Percentiles rank a stretch among this genome's conserved stretches.
phyloP scores from a whole-genome alignment of 2,113 vertebrate species.

The Daphoenositta chrysoptera region DNA sequence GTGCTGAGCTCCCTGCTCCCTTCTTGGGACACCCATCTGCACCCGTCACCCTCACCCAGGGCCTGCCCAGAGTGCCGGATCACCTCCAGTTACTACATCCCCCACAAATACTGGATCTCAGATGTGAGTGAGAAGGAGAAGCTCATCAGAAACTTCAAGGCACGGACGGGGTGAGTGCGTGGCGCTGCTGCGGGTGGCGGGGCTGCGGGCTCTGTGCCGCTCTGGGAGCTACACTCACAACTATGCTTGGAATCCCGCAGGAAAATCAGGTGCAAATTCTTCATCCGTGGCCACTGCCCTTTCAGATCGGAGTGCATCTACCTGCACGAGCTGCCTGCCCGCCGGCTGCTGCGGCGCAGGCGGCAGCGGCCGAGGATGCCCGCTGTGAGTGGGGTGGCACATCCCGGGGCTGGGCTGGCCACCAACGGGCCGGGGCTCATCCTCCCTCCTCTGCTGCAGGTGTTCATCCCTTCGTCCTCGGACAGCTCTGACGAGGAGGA shows the following conservation, averaged over 20 bases:
- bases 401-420: accelerated
- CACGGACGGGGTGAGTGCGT: slow-evolving; percentile 72
- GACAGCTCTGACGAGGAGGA: slow-evolving; percentile 65
- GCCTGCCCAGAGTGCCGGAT: slow-evolving; percentile 87
- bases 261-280: slow-evolving; percentile 84
- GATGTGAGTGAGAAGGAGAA: slow-evolving; percentile 73
- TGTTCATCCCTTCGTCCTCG: background rate
- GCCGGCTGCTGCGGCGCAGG: accelerated
- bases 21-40: background rate
- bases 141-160: slow-evolving; percentile 80
- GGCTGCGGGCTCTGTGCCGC: background rate
- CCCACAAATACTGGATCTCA: slow-evolving; percentile 85
- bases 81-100: slow-evolving; percentile 86
- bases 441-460: background rate
- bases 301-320: slow-evolving; percentile 88
- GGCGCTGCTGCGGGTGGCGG: accelerated
- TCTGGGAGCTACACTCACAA: accelerated
- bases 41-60: slow-evolving; percentile 37
- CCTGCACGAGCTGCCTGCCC: slow-evolving; percentile 69
- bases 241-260: slow-evolving; percentile 30
- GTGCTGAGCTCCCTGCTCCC: background rate
- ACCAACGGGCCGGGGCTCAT: accelerated
- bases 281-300: slow-evolving; percentile 76
- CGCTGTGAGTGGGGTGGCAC: background rate
- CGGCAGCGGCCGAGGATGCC: background rate